A percentile compares a stretch with the other conserved stretches of the same genome.
Conservation (phyloP, 2,888 invertebrate genomes). For the Perdita meconis region DNA sequence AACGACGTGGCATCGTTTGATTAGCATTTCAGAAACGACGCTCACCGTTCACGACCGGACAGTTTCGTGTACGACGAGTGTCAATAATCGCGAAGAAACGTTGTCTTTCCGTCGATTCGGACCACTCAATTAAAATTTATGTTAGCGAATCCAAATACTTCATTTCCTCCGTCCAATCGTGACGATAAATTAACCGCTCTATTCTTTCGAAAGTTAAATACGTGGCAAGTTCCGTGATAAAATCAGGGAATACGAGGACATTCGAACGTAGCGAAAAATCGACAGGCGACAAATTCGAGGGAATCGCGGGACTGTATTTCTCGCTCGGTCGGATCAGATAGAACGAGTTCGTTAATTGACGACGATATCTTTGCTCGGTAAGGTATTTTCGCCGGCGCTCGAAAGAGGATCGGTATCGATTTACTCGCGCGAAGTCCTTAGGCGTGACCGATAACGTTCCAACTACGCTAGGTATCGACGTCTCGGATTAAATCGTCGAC, state of each 20-base stretch:
- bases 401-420: not conserved
- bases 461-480: not conserved
- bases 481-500: constrained; percentile 33
- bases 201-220: too few species aligned
- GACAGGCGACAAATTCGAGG: not conserved
- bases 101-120: not conserved
- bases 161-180: too few species aligned
- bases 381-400: constrained; percentile 16
- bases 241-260: too few species aligned
- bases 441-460: constrained; percentile 7
- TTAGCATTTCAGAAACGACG: constrained; percentile 1
- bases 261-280: not conserved
- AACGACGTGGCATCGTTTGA: not conserved
- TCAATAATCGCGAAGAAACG: not conserved
- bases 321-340: not conserved
- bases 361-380: not conserved
- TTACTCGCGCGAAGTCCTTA: constrained; percentile 9
- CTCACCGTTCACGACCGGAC: not conserved
- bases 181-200: too few species aligned
- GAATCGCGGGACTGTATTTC: not conserved
- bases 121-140: too few species aligned
- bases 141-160: too few species aligned
- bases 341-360: not conserved
- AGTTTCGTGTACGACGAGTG: not conserved
- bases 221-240: too few species aligned